Base-by-base conservation (phyloP, 2,888 invertebrate species). In the Meganola albula region DNA sequence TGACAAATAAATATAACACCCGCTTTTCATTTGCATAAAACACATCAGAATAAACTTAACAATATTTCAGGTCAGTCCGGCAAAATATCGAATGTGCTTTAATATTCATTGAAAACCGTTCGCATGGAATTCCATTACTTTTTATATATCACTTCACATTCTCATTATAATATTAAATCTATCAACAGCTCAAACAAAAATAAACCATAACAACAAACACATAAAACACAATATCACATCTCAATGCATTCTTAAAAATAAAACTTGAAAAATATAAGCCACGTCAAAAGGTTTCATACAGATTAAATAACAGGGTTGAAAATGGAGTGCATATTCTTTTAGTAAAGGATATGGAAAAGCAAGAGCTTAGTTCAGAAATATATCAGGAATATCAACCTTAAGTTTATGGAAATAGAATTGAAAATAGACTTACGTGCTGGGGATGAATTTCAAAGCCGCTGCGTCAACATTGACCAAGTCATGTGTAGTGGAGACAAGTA, bases 101-200 rank as follows among this genome's bases (percentile, higher is more conserved):
- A 33, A 46, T 40, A 38, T 51, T 38, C 58, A 53, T 52, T 57
- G 53, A 58, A 63, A 66, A 59, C 58, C 60, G 11, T 61, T 69
- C 63, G 63, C 54, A 58, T 62, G 53, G 60, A 63, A 53, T 33
- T 36, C 53, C 54, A 60, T 61, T 63, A 47, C 60, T 60, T 64
- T 62, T 60, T 40, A 42, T n/a, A n/a, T 41, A 62, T 58, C 58
- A 59, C 55, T 60, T 59, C 57, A 60, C 54, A 57, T 59, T 48
- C 61, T 66, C 63, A 71, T 69, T 72, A 69, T 62, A 68, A 67
- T 75, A 74, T 68, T 63, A 61, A 70, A 68, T 66, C 49, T 61
- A 57, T 44, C 43, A 32, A 3, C 4, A 9, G 38, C 5, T 12
- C 27, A 44, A 12, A 12, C 30, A 10, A 58, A 52, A 49, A 36